A percentile compares a stretch with the other conserved stretches of the same genome.
phyloP scores from a whole-genome alignment of 92 coral and sea anemone genomes.

The Porites cylindrica region DNA sequence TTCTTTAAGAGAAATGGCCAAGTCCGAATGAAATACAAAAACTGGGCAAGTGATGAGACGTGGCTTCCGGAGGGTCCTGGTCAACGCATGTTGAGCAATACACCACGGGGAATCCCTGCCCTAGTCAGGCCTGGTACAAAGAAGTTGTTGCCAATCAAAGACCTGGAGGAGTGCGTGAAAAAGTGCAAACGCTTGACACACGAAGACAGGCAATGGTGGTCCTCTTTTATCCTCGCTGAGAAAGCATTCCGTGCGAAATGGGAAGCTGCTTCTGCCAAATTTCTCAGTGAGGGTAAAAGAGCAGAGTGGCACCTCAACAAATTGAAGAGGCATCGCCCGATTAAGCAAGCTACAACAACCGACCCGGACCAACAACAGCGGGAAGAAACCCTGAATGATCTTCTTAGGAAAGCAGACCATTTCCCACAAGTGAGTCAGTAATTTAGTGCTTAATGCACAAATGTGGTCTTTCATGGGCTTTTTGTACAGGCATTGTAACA shows the following conservation, averaged over 20 bases:
- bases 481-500: no score
- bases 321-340: no score
- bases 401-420: no score
- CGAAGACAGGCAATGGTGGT: constrained; percentile 2
- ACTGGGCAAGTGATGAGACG: constrained; percentile 17
- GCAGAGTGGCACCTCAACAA: no score
- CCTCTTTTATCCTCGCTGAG: background rate
- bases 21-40: constrained; percentile 12
- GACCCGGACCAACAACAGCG: no score
- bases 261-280: constrained; percentile 39
- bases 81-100: background rate
- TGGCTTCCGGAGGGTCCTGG: constrained; percentile 21
- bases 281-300: no score
- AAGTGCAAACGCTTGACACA: background rate
- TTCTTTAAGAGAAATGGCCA: constrained; percentile 3
- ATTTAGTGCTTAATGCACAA: no score
- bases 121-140: constrained; percentile 7
- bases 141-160: background rate
- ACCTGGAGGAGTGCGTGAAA: background rate
- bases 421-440: no score
- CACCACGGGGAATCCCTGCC: background rate
- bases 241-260: background rate
- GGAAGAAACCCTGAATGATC: no score
- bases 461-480: no score
- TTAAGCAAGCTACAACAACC: no score